Conservation (phyloP, 1,140 invertebrate species). For the Heterodera carotae region DNA sequence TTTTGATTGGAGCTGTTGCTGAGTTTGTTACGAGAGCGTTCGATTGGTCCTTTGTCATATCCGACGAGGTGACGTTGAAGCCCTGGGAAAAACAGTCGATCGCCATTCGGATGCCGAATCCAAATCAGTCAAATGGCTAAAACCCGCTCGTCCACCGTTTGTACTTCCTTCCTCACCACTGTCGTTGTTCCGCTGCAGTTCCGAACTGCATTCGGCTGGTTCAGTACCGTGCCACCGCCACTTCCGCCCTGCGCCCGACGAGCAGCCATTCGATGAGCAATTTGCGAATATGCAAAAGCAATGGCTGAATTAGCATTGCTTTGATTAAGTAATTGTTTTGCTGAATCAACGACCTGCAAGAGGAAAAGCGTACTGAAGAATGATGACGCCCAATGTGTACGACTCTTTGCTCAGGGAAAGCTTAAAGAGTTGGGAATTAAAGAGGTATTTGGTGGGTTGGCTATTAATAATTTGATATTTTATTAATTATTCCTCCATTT, state of each 20-base stretch:
- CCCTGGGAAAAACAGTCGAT: no score
- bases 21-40: background rate
- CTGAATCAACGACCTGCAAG: constrained; percentile 24
- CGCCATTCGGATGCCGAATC: no score
- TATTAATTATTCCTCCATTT: no score
- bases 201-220: background rate
- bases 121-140: no score
- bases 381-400: constrained; percentile 59
- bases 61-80: background rate
- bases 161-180: no score
- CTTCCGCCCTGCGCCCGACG: constrained; percentile 19
- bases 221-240: constrained; percentile 32
- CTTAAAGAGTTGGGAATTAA: constrained; percentile 37
- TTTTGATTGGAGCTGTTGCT: background rate
- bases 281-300: constrained; percentile 61
- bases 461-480: no score
- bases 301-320: constrained; percentile 35
- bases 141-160: no score
- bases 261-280: constrained; percentile 57
- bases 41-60: background rate
- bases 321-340: background rate
- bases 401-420: constrained; percentile 59
- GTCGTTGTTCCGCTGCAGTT: background rate
- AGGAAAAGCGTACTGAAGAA: constrained; percentile 61
- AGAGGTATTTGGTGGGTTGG: background rate